Conservation (phyloP, 1,140 invertebrate species). For the Bradynema listronoti region DNA sequence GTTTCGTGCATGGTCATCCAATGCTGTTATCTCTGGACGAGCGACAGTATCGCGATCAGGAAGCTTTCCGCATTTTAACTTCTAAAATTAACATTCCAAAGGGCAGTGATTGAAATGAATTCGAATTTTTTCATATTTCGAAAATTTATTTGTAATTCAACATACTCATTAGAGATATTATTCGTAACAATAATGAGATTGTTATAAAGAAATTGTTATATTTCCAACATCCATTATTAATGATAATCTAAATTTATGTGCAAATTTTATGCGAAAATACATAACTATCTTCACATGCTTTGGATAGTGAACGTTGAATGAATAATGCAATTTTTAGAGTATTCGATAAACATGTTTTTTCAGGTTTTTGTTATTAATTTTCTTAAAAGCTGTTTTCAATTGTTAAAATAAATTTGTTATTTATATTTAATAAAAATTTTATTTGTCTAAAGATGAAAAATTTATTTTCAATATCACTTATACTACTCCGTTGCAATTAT, state of each 20-base stretch:
- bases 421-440: no score
- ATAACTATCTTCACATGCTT: not conserved
- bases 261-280: not conserved
- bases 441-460: no score
- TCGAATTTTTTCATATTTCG: slow-evolving; percentile 5
- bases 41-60: slow-evolving; percentile 36
- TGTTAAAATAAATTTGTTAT: no score
- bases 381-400: no score
- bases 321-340: no score
- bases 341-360: no score
- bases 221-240: not conserved
- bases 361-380: no score
- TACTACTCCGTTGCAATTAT: no score
- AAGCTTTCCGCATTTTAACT: slow-evolving; percentile 44
- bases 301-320: no score
- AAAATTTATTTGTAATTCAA: not conserved
- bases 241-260: not conserved
- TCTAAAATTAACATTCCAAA: slow-evolving; percentile 16
- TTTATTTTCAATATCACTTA: no score
- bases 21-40: slow-evolving; percentile 48
- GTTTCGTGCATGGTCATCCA: slow-evolving; percentile 40
- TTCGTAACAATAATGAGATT: not conserved
- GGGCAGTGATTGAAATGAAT: slow-evolving; percentile 15
- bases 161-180: not conserved
- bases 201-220: not conserved